Base-by-base conservation (phyloP, 2,113 vertebrate species). In the Halcyon malimbica region DNA sequence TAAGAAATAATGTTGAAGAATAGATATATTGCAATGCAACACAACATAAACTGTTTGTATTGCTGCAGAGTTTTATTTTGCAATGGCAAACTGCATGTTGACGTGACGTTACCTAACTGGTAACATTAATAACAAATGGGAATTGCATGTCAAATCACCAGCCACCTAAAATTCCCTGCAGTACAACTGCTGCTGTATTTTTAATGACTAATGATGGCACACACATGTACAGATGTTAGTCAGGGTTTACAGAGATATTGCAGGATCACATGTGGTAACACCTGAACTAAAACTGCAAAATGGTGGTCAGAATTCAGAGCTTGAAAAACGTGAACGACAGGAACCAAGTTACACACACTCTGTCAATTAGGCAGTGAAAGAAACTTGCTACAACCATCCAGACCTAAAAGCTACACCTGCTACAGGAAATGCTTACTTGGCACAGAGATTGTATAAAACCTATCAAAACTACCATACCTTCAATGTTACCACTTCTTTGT, bases 251-350 rank as follows among this genome's bases (percentile, higher is more conserved):
- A 84, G 46, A 92, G 18, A 68, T 37, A 60, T 1, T 46, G 10
- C 33, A 83, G 11, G 13, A 82, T 60, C 31, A 62, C 18, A 44
- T 19, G 25, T 39, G 56, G 16, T 28, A 87, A 84, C 25, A 48
- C 5, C 10, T 68, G 37, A 84, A 78, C 28, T 29, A 84, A 78
- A 80, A 23, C 35, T 50, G 7, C 39, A 39, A 70, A 65, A 16
- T 46, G n/a, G 5, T 46, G 25, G 21, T n/a, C 25, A 71, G 57
- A 83, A 54, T 14, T 60, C 33, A 51, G 85, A 39, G n/a, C 51
- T 57, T 78, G 64, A 76, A 90, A 69, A 91, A 70, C 2, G 2
- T 16, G 26, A 75, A 1, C 0, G 0, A 71, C 14, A 33, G 41
- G 31, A 78, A 75, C 5, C 8, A 50, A 59, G 24, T 67, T 59